Conservation (phyloP, 2,888 invertebrate species). For the Drosophila phalerata region DNA sequence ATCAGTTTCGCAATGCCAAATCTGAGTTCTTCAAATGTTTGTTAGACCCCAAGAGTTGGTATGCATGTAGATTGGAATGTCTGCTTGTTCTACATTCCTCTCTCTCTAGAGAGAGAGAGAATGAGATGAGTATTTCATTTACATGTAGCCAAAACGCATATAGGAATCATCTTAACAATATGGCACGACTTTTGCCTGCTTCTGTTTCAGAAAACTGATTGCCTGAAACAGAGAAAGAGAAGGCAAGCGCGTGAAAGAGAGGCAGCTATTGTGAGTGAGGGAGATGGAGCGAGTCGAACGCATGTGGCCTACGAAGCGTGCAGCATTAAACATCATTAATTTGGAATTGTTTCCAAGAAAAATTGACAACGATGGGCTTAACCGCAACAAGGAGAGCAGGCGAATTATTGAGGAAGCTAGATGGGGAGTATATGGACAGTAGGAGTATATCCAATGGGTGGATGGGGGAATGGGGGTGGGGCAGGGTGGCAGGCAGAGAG, state of each 20-base stretch:
- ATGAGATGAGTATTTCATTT: slow-evolving; percentile 26
- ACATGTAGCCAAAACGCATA: slow-evolving; percentile 43
- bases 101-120: background rate
- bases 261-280: background rate
- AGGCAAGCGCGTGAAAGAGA: background rate
- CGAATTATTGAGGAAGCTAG: slow-evolving; percentile 8
- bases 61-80: slow-evolving; percentile 1
- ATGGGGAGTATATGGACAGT: background rate
- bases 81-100: background rate
- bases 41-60: background rate
- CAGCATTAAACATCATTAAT: slow-evolving; percentile 70
- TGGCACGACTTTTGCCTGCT: slow-evolving; percentile 47
- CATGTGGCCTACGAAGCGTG: slow-evolving; percentile 67
- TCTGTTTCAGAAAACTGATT: slow-evolving; percentile 47
- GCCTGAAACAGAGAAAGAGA: slow-evolving; percentile 1
- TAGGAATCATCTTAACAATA: slow-evolving; percentile 54
- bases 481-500: slow-evolving; percentile 1
- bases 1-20: background rate
- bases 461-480: background rate
- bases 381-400: slow-evolving; percentile 49
- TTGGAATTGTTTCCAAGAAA: slow-evolving; percentile 66
- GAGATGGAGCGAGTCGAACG: slow-evolving; percentile 25
- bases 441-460: background rate
- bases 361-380: slow-evolving; percentile 64
- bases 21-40: background rate